Percentiles rank a stretch among this genome's conserved stretches.
phyloP scores from a whole-genome alignment of 2,113 vertebrate species.

The Condylura cristata region DNA sequence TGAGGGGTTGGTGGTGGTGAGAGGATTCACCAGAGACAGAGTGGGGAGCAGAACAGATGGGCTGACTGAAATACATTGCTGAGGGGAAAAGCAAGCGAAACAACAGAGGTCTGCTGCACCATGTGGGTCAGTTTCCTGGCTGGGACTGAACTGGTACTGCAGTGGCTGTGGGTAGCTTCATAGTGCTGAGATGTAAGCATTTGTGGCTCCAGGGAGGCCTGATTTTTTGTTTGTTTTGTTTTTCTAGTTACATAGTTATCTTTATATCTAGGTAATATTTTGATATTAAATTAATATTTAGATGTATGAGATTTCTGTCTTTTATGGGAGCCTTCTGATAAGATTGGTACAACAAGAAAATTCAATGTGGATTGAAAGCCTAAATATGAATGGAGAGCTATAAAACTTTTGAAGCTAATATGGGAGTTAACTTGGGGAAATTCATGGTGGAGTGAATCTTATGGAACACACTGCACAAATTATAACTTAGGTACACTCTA shows the following conservation, averaged over 20 bases:
- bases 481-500: neutral
- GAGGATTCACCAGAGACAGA: too few species aligned
- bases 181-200: too few species aligned
- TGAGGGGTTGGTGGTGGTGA: too few species aligned
- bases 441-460: neutral
- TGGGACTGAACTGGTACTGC: too few species aligned
- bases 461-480: neutral
- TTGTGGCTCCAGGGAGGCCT: too few species aligned
- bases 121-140: too few species aligned
- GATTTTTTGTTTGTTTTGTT: neutral
- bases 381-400: neutral
- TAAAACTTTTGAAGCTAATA: neutral
- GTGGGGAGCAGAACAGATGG: too few species aligned
- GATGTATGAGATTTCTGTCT: neutral
- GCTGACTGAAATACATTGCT: too few species aligned
- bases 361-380: neutral
- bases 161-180: too few species aligned
- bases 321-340: neutral
- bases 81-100: too few species aligned
- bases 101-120: too few species aligned
- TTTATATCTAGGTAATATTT: neutral
- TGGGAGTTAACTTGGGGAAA: neutral
- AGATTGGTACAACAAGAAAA: neutral
- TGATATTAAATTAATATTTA: neutral
- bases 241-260: neutral